Evolutionary conservation across 2,113 vertebrate genomes (phyloP), one percentile per base, ranked within the genome.

Genomic region (Ageneiosus marmoratus): DNA sequence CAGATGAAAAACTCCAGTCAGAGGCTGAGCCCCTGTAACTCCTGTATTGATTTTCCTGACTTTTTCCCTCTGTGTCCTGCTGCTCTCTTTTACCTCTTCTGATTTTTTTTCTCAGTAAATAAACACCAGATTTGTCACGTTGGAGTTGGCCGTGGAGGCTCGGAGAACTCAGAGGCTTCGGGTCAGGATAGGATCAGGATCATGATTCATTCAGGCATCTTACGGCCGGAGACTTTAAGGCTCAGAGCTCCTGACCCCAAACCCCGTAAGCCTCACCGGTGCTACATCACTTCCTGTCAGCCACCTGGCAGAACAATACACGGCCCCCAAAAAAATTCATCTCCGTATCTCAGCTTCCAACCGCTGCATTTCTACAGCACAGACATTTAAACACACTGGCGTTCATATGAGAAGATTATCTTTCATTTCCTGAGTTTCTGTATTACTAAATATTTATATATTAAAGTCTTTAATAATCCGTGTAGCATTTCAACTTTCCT

Each of bases 241-340:
- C 88, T 86, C 78, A 77, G 90, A 88, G 90, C 89, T 88, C 90
- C 80, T 94, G 93, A 93, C 93, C 88, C 74, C 56, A 85, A 87
- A 69, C 87, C 91, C 91, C 91, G 90, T 77, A 83, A 89, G 90
- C 90, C 92, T 86, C 93, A 73, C 84, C 41, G 93, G 92, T 93
- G 92, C 93, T 95, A 94, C 94, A 95, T 95, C 94, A 95, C 92
- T 24, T 41, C 88, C 91, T 93, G 92, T 94, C 94, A 95, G 88
- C 24, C 84, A 85, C 88, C 90, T 91, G 90, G 92, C 90, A 94
- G 93, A 94, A 95, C 94, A 95, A 95, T 94, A 83, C 83, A 90
- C 93, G 82, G 83, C 27, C 85, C 87, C 85, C 10, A 46, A 50
- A 41, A 32, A 18, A 24, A 56, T 46, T 89, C 89, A 89, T 91